A percentile compares a stretch with the other conserved stretches of the same genome.
These are phyloP conservation scores for Heteropelma amictum DNA, from an alignment of 2,888 invertebrate genomes.

Conservation along the genomic window DNA sequence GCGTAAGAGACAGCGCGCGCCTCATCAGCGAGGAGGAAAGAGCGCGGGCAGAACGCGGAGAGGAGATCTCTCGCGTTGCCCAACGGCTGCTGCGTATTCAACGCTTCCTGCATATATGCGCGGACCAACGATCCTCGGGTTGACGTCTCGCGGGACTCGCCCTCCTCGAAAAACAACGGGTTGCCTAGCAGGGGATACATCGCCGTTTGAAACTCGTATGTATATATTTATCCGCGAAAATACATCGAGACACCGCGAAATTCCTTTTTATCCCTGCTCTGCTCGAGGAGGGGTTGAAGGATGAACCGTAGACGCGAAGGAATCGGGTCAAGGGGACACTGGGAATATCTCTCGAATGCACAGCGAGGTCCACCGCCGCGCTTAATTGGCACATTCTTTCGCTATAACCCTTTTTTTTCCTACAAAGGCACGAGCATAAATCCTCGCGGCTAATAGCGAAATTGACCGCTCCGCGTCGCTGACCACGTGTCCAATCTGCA, in stretches of 20 bases:
- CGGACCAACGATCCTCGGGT: background rate
- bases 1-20: slow-evolving; percentile 32
- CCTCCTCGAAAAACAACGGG: too few species aligned
- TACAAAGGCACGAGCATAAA: background rate
- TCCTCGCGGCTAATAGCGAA: background rate
- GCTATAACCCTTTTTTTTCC: background rate
- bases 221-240: background rate
- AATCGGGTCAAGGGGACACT: slow-evolving; percentile 59
- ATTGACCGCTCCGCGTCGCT: background rate
- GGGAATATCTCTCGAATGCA: slow-evolving; percentile 41
- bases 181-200: too few species aligned
- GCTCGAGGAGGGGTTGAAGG: slow-evolving; percentile 10
- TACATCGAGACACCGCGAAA: background rate
- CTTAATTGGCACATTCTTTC: slow-evolving; percentile 55
- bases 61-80: slow-evolving; percentile 30
- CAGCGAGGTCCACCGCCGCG: slow-evolving; percentile 30
- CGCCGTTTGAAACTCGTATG: too few species aligned
- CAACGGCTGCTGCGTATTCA: background rate
- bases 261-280: slow-evolving; percentile 17
- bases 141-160: background rate
- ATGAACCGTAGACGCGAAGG: slow-evolving; percentile 28
- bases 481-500: background rate
- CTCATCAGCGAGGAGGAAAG: slow-evolving; percentile 14
- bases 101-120: background rate
- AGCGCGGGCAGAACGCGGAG: slow-evolving; percentile 28